Base-by-base conservation (phyloP, 2,797 vertebrate genomes). In the Caiman crocodilus region DNA sequence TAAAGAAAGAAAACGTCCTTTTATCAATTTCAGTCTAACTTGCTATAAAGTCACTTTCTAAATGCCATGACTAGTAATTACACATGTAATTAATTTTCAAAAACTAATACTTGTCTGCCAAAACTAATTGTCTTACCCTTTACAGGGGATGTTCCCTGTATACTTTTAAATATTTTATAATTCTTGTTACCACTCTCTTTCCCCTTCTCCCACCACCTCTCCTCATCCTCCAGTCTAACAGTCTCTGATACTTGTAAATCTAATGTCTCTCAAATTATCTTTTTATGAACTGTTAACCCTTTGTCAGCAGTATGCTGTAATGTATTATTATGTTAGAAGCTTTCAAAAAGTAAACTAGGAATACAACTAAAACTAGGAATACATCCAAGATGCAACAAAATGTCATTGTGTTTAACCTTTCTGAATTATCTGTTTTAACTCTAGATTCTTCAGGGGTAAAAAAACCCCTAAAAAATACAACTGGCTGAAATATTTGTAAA, bases 291-390 rank as follows among this genome's bases (percentile, higher is more conserved):
- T 85, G 14, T 92, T 95, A 90, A 93, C 93, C 86, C 86, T 71
- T 91, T 2, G 81, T 93, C 91, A 97, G 89, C 93, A 56, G 83
- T 89, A 90, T 92, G 89, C 82, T 90, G 88, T 76, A 89, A 95
- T 86, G 89, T 96, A 95, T 83, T 94, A 81, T 94, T 95, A 92
- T 83, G 90, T 86, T 94, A 94, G 93, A 96, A 93, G 94, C 93
- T 95, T 96, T 93, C 93, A 95, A 92, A 94, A 91, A 96, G 93
- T 95, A 95, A 96, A 35, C 93, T 92, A 96, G 90, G 92, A 92
- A 96, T 88, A 92, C 56, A 77, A 35, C 35, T 35, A 35, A 35
- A 6, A 35, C 93, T 92, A 96, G 90, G 92, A 92, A 96, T 88
- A 92, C 56, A 77, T 63, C 17, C 26, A 35, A 79, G 78, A 28